These are phyloP conservation scores for Alviniconcha strummeri DNA, from an alignment of 2,888 invertebrate genomes.

Conservation along the genomic window DNA sequence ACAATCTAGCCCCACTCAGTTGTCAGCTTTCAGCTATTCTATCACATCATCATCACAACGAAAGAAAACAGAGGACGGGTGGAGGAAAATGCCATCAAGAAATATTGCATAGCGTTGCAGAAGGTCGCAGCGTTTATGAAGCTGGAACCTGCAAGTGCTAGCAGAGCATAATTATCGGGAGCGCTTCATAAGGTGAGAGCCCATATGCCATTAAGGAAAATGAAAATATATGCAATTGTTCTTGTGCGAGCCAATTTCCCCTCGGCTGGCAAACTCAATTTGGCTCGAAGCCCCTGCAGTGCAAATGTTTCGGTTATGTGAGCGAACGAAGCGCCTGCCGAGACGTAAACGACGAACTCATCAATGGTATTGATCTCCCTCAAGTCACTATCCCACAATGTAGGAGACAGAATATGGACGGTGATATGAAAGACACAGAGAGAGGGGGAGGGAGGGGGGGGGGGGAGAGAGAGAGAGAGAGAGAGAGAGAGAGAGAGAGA, in stretches of 20 bases:
- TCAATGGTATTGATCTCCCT: not conserved
- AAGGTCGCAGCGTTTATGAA: too few relatives aligned
- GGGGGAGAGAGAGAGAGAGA: not conserved
- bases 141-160: too few relatives aligned
- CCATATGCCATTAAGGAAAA: slow-evolving; percentile 19
- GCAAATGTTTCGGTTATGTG: slow-evolving; percentile 27
- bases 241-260: slow-evolving; percentile 33
- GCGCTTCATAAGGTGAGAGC: not conserved
- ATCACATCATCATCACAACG: too few relatives aligned
- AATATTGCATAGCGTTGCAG: too few relatives aligned
- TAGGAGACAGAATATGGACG: not conserved
- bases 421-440: not conserved
- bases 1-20: too few relatives aligned
- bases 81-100: too few relatives aligned
- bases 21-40: too few relatives aligned
- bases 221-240: slow-evolving; percentile 32
- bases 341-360: not conserved
- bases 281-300: slow-evolving; percentile 26
- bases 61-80: too few relatives aligned
- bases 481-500: not conserved
- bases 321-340: not conserved
- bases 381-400: not conserved
- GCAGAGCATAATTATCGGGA: not conserved
- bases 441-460: not conserved
- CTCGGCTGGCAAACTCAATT: slow-evolving; percentile 32